Percentiles rank a stretch among this genome's conserved stretches.
phyloP scores from a whole-genome alignment of 2,888 invertebrate genomes.

The Arrhopalites spinosus region DNA sequence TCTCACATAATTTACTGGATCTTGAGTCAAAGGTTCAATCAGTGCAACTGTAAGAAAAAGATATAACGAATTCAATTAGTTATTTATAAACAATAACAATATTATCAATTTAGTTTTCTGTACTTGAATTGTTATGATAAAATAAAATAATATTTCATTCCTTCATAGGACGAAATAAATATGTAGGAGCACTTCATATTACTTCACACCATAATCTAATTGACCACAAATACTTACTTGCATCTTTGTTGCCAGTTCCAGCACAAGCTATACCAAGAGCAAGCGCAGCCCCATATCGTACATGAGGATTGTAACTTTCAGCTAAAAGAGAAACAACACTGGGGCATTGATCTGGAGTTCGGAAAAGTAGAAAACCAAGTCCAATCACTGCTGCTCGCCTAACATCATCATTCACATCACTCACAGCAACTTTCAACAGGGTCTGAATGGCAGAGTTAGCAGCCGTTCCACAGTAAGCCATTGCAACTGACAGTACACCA shows the following conservation, averaged over 20 bases:
- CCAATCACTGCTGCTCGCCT: conserved; percentile 97
- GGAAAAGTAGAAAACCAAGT: conserved; percentile 95
- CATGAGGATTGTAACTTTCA: conserved; percentile 99
- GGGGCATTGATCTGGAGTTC: conserved; percentile 95
- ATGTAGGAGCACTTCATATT: no score
- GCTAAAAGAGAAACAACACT: conserved; percentile 95
- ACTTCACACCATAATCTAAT: no score
- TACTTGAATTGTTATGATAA: no score
- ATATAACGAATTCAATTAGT: no score
- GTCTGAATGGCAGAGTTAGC: conserved; percentile 95
- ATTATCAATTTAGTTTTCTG: no score
- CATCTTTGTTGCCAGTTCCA: conserved; percentile 94
- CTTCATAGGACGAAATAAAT: no score
- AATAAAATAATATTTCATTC: no score
- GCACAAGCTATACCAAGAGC: conserved; percentile 98
- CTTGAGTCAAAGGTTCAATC: conserved; percentile 97
- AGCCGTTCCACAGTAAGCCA: conserved; percentile 98
- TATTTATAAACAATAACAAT: no score
- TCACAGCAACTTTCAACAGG: conserved; percentile 92
- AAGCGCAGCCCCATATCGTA: conserved; percentile 98
- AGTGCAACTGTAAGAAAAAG: conserved; percentile 68
- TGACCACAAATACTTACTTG: conserved; percentile 61
- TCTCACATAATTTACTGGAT: conserved; percentile 97
- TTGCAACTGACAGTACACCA: conserved; percentile 97
- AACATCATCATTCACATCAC: conserved; percentile 99